Evolutionary conservation across 2,797 vertebrate genomes (phyloP).

Genomic region (Enteromius mattozi): DNA sequence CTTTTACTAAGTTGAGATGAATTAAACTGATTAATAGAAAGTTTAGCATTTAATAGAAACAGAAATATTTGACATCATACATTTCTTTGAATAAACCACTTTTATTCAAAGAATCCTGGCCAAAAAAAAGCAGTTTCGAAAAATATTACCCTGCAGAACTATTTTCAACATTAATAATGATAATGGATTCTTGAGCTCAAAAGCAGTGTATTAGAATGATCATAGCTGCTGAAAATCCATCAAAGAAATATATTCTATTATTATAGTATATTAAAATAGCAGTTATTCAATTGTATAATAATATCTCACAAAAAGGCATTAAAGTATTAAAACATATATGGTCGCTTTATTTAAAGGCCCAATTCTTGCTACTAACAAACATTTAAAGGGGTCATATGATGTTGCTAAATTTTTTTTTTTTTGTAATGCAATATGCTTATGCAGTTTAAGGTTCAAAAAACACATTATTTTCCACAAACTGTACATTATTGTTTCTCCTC

Average conservation of each 20-base stretch:
- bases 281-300: neutral
- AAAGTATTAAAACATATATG: no score
- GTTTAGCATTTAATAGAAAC: neutral
- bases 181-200: neutral
- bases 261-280: neutral
- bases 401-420: no score
- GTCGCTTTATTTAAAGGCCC: no score
- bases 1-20: no score
- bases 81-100: neutral
- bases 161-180: neutral
- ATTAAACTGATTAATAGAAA: neutral
- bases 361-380: no score
- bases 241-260: neutral
- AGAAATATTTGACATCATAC: neutral
- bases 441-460: no score
- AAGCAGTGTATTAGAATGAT: neutral
- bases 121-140: neutral
- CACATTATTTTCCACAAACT: no score
- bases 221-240: neutral
- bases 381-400: no score
- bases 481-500: no score
- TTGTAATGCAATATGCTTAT: no score
- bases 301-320: neutral
- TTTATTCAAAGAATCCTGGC: neutral
- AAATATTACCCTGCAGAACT: neutral